Evolutionary conservation across 1,140 invertebrate genomes (phyloP).

Genomic region (Saccostrea glomerata): DNA sequence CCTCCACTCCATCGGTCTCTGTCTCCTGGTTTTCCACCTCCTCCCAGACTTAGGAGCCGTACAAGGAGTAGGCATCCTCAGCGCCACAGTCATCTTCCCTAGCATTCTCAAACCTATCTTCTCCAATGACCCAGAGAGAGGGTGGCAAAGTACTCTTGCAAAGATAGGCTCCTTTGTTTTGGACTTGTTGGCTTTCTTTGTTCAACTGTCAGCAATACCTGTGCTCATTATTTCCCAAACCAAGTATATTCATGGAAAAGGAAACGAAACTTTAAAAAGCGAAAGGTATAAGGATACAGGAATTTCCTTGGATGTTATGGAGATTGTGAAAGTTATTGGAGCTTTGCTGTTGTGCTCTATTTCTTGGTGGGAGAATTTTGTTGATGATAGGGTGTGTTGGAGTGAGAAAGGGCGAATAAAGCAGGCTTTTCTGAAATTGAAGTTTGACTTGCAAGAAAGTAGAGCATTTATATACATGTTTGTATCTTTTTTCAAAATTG

Average conservation of each 20-base stretch:
- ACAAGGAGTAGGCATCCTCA: conserved; percentile 95
- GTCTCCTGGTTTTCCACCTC: conserved; percentile 91
- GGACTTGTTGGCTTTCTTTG: conserved; percentile 52
- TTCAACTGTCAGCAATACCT: conserved; percentile 61
- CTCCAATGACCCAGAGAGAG: conserved; percentile 16
- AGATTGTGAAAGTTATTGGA: conserved; percentile 34
- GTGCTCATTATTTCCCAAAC: conserved; percentile 45
- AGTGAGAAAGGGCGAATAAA: conserved; percentile 47
- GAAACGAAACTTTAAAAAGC: not conserved
- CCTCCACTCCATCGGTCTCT: conserved; percentile 90
- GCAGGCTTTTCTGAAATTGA: conserved; percentile 56
- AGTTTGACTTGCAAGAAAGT: conserved; percentile 59
- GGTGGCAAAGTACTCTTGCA: not conserved
- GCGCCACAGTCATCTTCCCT: conserved; percentile 94
- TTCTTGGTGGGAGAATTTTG: conserved; percentile 98
- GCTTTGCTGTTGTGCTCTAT: conserved; percentile 91
- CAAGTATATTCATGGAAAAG: not conserved
- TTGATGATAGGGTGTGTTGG: conserved; percentile 81
- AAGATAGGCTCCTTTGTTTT: conserved; percentile 19
- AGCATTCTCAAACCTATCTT: conserved; percentile 79
- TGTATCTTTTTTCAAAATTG: conserved; percentile 61
- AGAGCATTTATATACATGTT: conserved; percentile 58
- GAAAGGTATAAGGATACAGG: not conserved
- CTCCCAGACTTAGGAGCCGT: conserved; percentile 93
- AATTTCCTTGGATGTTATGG: not conserved